phyloP scores from a whole-genome alignment of 2,113 vertebrate species.

The Cheirogaleus medius region DNA sequence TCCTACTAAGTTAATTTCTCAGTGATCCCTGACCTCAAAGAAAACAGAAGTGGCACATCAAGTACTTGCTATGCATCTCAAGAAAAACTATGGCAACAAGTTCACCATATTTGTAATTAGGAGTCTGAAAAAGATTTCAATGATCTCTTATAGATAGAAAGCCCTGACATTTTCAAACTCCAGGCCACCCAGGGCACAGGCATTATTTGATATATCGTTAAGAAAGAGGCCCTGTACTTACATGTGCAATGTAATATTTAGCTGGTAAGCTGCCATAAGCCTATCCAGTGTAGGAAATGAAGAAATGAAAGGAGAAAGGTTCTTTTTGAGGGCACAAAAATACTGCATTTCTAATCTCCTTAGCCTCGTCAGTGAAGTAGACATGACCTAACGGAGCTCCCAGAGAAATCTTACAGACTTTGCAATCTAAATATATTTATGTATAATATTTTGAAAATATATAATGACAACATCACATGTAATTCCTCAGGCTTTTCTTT shows the following conservation, averaged over 20 bases:
- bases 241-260: background rate
- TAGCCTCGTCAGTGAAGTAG: background rate
- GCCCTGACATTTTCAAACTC: conserved; percentile 26
- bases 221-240: background rate
- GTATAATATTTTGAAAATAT: background rate
- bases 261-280: background rate
- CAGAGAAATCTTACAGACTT: background rate
- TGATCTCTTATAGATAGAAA: conserved; percentile 28
- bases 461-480: background rate
- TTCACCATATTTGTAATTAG: conserved; percentile 59
- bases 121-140: background rate
- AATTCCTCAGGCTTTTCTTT: background rate
- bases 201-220: conserved; percentile 45
- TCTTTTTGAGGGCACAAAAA: background rate
- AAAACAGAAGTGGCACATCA: background rate
- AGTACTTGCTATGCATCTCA: conserved; percentile 24
- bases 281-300: background rate
- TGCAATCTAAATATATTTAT: background rate
- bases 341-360: background rate
- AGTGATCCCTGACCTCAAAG: conserved; percentile 11
- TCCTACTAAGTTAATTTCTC: conserved; percentile 45
- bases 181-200: background rate
- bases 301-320: conserved; percentile 11
- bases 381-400: background rate
- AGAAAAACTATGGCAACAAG: conserved; percentile 17